phyloP scores from a whole-genome alignment of 2,797 vertebrate genomes.

The Melanotaenia parkinsoni region DNA sequence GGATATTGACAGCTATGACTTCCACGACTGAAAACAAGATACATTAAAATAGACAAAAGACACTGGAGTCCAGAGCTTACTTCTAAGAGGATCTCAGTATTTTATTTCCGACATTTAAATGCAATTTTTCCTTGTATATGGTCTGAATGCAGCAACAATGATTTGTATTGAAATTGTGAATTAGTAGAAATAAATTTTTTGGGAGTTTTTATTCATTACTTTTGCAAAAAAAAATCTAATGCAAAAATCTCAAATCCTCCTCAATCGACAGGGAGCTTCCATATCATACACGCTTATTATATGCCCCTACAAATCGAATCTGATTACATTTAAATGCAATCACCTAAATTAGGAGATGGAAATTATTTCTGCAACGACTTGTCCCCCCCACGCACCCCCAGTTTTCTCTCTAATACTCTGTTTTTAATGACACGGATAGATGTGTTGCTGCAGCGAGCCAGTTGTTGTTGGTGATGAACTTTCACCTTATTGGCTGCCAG shows the following conservation, averaged over 20 bases:
- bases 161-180: constrained; percentile 14
- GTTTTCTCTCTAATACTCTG: constrained; percentile 59
- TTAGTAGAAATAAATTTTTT: constrained; percentile 16
- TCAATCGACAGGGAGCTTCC: constrained; percentile 30
- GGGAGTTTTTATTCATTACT: constrained; percentile 7
- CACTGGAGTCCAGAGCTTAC: neutral
- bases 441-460: constrained; percentile 64
- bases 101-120: neutral
- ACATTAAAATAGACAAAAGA: constrained; percentile 57
- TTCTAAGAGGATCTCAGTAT: neutral
- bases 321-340: constrained; percentile 73
- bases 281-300: constrained; percentile 43
- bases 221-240: constrained; percentile 11
- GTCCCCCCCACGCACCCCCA: constrained; percentile 36
- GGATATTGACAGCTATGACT: constrained; percentile 83
- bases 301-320: constrained; percentile 53
- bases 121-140: neutral
- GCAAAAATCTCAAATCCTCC: constrained; percentile 10
- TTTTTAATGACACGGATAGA: constrained; percentile 74
- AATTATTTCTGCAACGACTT: constrained; percentile 58
- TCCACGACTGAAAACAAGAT: constrained; percentile 51
- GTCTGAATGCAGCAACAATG: neutral
- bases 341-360: constrained; percentile 67
- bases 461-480: constrained; percentile 82
- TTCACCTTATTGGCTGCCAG: constrained; percentile 78